These are phyloP conservation scores for Nebria salina DNA, from an alignment of 2,888 invertebrate species.

Conservation along the genomic window DNA sequence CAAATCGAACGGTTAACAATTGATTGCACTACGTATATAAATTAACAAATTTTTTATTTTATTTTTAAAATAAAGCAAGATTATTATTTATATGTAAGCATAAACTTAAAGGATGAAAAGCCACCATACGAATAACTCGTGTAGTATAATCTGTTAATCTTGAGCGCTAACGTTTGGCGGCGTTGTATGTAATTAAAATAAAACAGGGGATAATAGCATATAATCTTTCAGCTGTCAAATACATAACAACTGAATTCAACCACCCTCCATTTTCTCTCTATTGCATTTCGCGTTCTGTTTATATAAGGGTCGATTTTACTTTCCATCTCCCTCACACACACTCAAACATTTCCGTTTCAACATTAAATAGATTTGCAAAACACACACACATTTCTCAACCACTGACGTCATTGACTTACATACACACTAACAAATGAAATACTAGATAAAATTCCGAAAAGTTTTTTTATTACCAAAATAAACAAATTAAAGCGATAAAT, in stretches of 20 bases:
- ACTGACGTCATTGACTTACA: neutral
- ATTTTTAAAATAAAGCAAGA: no score
- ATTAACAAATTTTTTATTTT: neutral
- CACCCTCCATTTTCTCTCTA: neutral
- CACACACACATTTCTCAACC: neutral
- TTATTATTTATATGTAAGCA: no score
- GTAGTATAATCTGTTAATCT: neutral
- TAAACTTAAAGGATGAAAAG: neutral
- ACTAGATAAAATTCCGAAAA: neutral
- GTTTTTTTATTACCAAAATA: constrained; percentile 18
- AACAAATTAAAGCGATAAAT: constrained; percentile 47
- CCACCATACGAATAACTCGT: neutral
- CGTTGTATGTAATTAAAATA: constrained; percentile 16
- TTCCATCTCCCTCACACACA: neutral
- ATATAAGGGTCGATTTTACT: neutral
- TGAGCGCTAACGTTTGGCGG: neutral
- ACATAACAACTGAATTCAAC: constrained; percentile 8
- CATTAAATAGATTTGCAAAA: neutral
- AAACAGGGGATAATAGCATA: constrained; percentile 14
- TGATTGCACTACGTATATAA: neutral
- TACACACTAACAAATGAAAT: neutral
- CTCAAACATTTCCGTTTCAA: neutral
- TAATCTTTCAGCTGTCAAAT: constrained; percentile 14
- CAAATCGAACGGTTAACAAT: neutral
- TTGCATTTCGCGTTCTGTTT: neutral